Evolutionary conservation across 2,888 invertebrate genomes (phyloP).

Genomic region (Crematogaster levior): DNA sequence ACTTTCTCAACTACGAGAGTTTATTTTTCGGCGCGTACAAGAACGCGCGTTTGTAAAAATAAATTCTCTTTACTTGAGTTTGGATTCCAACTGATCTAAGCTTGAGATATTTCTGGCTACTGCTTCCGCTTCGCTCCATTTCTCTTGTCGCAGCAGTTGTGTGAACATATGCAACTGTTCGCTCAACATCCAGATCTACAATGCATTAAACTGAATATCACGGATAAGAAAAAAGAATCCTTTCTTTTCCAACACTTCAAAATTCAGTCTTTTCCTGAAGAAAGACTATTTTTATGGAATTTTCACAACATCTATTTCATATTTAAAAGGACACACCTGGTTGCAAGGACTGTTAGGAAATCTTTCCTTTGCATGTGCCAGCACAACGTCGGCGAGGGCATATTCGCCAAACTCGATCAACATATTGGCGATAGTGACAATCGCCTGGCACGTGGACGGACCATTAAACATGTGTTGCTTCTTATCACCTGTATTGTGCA

Average conservation of each 20-base stretch:
- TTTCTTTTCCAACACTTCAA: neutral
- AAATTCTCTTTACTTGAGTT: conserved; percentile 80
- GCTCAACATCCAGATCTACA: conserved; percentile 89
- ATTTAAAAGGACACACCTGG: conserved; percentile 72
- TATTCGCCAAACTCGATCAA: conserved; percentile 88
- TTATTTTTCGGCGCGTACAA: neutral
- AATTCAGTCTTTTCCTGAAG: neutral
- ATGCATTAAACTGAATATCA: neutral
- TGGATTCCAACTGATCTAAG: conserved; percentile 86
- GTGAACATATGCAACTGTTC: conserved; percentile 88
- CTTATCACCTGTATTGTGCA: conserved; percentile 90
- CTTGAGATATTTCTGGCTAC: conserved; percentile 86
- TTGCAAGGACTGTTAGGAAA: conserved; percentile 89
- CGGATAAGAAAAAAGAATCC: neutral
- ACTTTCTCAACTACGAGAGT: neutral
- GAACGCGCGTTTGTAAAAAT: neutral
- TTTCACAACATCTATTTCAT: neutral
- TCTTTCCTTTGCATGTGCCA: conserved; percentile 88
- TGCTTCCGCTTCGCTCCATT: conserved; percentile 86
- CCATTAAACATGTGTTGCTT: conserved; percentile 88
- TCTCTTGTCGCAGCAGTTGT: conserved; percentile 85
- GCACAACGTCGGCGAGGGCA: conserved; percentile 87
- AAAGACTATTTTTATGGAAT: no score
- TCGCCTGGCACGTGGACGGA: conserved; percentile 90
- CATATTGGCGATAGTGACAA: conserved; percentile 89